Conservation (phyloP, 2,113 vertebrate genomes). For the Alosa alosa region DNA sequence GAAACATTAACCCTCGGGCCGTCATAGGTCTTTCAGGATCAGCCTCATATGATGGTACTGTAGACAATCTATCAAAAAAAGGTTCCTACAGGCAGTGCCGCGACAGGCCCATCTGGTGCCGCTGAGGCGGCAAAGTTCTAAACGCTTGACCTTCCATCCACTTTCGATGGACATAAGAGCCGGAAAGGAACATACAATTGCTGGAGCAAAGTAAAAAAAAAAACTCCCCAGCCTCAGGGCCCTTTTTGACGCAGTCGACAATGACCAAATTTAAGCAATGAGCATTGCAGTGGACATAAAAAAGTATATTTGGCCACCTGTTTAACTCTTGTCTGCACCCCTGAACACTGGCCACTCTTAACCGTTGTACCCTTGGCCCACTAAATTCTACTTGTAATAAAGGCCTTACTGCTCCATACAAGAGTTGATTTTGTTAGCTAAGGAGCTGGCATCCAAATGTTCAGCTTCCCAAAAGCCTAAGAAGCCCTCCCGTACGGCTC, state of each 20-base stretch:
- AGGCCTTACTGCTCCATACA: constrained; percentile 28
- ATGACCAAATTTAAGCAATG: constrained; percentile 18
- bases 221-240: neutral
- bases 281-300: constrained; percentile 9
- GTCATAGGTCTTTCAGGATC: neutral
- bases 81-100: neutral
- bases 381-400: constrained; percentile 28
- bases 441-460: constrained; percentile 16
- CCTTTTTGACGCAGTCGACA: constrained; percentile 13
- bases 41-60: neutral
- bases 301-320: neutral
- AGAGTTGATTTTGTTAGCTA: constrained; percentile 14
- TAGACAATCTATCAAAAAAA: neutral
- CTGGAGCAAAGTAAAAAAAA: neutral
- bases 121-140: neutral
- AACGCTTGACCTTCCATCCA: no score
- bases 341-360: constrained; percentile 20
- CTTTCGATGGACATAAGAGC: neutral
- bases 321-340: neutral
- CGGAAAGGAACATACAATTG: neutral
- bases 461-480: constrained; percentile 4
- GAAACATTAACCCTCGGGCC: neutral
- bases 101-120: neutral
- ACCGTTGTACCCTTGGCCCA: constrained; percentile 35
- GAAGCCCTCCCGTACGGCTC: constrained; percentile 25